A percentile compares a stretch with the other conserved stretches of the same genome.
These are phyloP conservation scores for Ophonus ardosiacus DNA, from an alignment of 2,888 invertebrate genomes.

Conservation along the genomic window DNA sequence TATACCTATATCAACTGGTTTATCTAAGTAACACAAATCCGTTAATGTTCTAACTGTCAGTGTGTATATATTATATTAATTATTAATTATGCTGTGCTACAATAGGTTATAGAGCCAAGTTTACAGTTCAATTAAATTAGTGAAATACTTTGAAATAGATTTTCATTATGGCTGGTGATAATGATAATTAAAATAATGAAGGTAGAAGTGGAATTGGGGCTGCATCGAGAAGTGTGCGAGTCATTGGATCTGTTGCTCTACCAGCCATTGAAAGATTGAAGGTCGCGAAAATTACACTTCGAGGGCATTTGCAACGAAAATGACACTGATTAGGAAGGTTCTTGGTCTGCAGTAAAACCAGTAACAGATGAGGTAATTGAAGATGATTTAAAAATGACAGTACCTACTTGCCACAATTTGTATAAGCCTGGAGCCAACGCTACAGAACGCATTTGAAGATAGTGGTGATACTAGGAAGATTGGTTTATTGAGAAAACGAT, in stretches of 20 bases:
- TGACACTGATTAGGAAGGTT: constrained; percentile 7
- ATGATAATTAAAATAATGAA: neutral
- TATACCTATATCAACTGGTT: too few species aligned
- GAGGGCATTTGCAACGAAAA: neutral
- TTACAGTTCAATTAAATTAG: neutral
- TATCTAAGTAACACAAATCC: too few species aligned
- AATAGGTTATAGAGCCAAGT: neutral
- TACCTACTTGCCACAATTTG: constrained; percentile 10
- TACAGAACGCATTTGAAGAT: neutral
- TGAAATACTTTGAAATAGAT: neutral
- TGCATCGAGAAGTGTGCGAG: neutral
- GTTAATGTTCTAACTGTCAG: too few species aligned
- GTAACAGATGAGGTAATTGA: constrained; percentile 1
- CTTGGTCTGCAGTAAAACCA: neutral
- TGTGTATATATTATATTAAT: too few species aligned
- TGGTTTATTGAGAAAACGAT: neutral
- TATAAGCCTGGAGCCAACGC: neutral
- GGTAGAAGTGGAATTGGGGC: neutral
- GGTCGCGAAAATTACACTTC: neutral
- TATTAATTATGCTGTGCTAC: neutral
- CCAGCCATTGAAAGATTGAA: constrained; percentile 20
- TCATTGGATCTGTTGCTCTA: neutral
- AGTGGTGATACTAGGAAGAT: constrained; percentile 3
- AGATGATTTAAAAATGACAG: neutral
- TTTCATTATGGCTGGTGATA: neutral